phyloP scores from a whole-genome alignment of 2,888 invertebrate species.

The Pristionchus maxplancki region DNA sequence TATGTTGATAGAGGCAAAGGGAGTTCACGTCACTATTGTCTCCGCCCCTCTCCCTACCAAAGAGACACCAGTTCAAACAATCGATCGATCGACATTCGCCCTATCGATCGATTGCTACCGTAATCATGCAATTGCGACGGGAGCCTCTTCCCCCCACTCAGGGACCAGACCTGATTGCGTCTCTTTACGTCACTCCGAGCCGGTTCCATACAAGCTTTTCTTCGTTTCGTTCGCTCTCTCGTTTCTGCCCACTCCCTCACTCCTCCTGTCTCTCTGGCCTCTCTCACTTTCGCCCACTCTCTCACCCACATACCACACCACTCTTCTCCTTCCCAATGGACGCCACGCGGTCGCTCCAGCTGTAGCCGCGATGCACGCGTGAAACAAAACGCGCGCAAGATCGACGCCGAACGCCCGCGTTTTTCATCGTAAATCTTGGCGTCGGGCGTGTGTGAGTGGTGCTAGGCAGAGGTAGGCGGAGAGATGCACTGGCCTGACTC shows the following conservation, averaged over 20 bases:
- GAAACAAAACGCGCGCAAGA: not conserved
- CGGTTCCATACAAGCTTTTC: conserved; percentile 41
- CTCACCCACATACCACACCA: not conserved
- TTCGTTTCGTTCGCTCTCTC: conserved; percentile 18
- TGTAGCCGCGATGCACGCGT: not conserved
- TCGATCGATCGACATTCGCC: not conserved
- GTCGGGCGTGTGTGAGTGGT: not conserved
- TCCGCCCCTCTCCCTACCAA: conserved; percentile 4
- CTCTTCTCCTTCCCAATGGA: not conserved
- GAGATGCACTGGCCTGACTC: conserved; percentile 29
- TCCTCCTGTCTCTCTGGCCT: not conserved
- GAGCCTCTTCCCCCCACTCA: conserved; percentile 1
- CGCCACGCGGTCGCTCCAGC: not conserved
- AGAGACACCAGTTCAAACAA: not conserved
- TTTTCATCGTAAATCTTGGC: not conserved
- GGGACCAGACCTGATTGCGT: conserved; percentile 19
- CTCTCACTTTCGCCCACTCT: conserved; percentile 10
- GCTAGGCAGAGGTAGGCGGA: conserved; percentile 39
- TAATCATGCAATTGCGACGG: conserved; percentile 5
- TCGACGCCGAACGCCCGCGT: not conserved
- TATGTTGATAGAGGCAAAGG: conserved; percentile 3
- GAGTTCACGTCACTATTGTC: conserved; percentile 29
- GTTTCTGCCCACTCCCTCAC: not conserved
- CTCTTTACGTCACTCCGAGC: conserved; percentile 41
- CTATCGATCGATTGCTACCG: conserved; percentile 1